Base-by-base conservation (phyloP, 30 jellyfish, hydroid and myxozoan species). In the Aurelia coerulea region DNA sequence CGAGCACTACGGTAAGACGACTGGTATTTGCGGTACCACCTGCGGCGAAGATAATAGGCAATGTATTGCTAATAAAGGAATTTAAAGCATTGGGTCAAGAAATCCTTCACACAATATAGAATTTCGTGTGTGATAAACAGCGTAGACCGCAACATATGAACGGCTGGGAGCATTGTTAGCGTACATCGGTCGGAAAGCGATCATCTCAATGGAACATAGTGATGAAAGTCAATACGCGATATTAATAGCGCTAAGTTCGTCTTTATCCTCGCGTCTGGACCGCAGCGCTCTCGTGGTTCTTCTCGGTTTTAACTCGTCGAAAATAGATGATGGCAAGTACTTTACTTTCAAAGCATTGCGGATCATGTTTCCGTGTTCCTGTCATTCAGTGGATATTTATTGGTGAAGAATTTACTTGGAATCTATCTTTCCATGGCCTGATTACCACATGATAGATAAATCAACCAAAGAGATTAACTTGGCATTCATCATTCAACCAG, bases 211-310 rank as follows among this genome's bases (percentile, higher is more conserved):
- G 50, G 65, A 59, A 59, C 66, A 59, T 63, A 15, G 74, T 60
- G 87, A 3, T 65, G 17, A 63, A 64, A 79, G 89, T 74, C 80
- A 79, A 65, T 49, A 53, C 41, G 80, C 51, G 33, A 79, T 37
- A 64, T 65, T 79, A 79, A 79, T 62, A 63, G 89, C 63, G 18
- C 10, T 79, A 63, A 65, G 67, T 65, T 63, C 8, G 16, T 67
- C 79, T 50, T 31, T 42, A 49, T 79, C 89, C 89, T 16, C 60
- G 58, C 32, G 89, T 79, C 89, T 79, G 89, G 78, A 79, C 89
- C 89, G 53, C 89, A 79, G 68, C 50, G 89, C 62, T 79, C 32
- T 65, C 69, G 89, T 79, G 89, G 89, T 51, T 65, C 32, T 79
- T 79, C 74, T 13, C 80, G 35, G 80, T 74, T 63, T 64, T 79